Conservation (phyloP, 2,113 vertebrate genomes). For the Macquaria australasica region DNA sequence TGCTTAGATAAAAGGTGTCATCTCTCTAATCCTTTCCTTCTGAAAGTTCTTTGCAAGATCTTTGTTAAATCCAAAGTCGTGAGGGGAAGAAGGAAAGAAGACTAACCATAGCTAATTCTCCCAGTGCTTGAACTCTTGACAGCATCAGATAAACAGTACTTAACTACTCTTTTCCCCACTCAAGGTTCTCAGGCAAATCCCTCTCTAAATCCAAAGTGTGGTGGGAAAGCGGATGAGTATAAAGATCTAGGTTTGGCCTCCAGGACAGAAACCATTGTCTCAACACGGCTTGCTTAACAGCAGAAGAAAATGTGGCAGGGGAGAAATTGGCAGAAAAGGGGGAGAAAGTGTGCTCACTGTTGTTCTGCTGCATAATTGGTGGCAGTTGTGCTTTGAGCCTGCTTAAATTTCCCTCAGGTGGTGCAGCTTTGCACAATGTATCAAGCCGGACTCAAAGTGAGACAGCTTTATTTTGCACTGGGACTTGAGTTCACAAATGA, state of each 20-base stretch:
- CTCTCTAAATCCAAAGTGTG: constrained; percentile 55
- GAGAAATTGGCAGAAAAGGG: not conserved
- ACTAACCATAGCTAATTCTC: constrained; percentile 34
- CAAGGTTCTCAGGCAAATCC: constrained; percentile 58
- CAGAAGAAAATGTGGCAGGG: not conserved
- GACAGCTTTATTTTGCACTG: not conserved
- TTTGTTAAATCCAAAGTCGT: constrained; percentile 60
- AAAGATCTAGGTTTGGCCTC: constrained; percentile 43
- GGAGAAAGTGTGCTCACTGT: constrained; percentile 3
- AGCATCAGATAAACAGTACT: constrained; percentile 64
- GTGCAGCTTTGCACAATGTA: not conserved
- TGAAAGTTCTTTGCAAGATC: constrained; percentile 29
- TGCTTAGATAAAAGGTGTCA: constrained; percentile 37
- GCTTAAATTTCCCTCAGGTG: constrained; percentile 29
- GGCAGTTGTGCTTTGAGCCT: constrained; percentile 7
- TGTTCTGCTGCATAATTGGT: constrained; percentile 17
- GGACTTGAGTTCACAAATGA: not conserved
- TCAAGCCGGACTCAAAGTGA: not conserved
- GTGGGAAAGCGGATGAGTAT: constrained; percentile 49
- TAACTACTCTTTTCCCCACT: constrained; percentile 48
- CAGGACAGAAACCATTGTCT: constrained; percentile 40
- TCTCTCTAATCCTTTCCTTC: constrained; percentile 40
- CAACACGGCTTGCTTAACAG: constrained; percentile 13
- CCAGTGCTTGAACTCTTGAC: constrained; percentile 44
- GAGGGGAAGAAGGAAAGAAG: constrained; percentile 20